Evolutionary conservation across 2,888 invertebrate species (phyloP), one percentile per base, ranked within the genome.

Genomic region (Nasonovia ribisnigri): DNA sequence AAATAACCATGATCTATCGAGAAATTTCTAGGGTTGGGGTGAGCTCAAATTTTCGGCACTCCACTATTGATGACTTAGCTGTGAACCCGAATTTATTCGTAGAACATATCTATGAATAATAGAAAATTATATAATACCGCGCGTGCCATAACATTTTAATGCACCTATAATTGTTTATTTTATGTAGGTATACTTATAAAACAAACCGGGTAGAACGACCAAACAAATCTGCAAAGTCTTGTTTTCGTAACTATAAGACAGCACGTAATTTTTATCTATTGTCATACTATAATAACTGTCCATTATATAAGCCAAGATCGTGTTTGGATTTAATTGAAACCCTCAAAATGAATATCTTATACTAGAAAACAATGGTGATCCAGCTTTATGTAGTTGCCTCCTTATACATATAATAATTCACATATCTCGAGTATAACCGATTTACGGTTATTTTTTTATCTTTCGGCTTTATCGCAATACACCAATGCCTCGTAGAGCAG

Each of bases 271-370:
- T 86, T 57, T 43, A 42, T 87, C 92, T 48, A 92, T 92, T 92
- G 92, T 92, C 67, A n/a, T 60, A 48, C 57, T 87, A 42, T 60
- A 87, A 92, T 88, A 36, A 77, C 77, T 67, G 67, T 42, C 20
- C 84, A 36, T 93, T 93, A 93, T 60, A 93, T 93, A 93, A 93
- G 46, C 57, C 36, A n/a, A 86, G 89, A 93, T 86, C 84, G 84
- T 93, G 90, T 57, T 57, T 48, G 42, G 11, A 93, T 57, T 90
- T 43, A 93, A 90, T 84, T 90, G 57, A 93, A 90, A 84, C 20
- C n/a, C 26, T 84, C 20, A 51, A 57, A 84, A 90, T 26, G 57
- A 84, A 93, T 60, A 84, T 84, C 48, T 29, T 36, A n/a, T n/a
- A 57, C 57, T 20, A 54, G 84, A 92, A 92, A 88, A 92, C 92